Conservation (phyloP, 2,113 vertebrate species). For the Phylloscopus whistleri region DNA sequence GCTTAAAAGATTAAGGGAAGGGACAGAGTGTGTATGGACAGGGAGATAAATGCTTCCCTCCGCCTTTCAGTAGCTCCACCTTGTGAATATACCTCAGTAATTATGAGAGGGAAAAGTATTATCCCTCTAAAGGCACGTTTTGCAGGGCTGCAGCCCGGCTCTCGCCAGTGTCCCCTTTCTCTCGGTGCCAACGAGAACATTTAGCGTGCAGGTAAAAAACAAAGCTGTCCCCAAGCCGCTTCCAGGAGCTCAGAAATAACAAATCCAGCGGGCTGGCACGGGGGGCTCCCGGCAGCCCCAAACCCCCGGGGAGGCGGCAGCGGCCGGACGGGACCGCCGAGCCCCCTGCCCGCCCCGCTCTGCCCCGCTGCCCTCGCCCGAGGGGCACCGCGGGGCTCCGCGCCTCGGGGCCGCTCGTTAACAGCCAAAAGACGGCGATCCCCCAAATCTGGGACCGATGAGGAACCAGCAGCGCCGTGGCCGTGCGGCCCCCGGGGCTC, state of each 20-base stretch:
- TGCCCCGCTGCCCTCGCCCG: neutral
- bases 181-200: neutral
- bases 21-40: neutral
- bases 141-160: neutral
- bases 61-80: conserved; percentile 65
- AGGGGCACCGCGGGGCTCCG: neutral
- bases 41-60: conserved; percentile 22
- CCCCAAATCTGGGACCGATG: neutral
- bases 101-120: conserved; percentile 40
- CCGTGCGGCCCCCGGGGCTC: neutral
- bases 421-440: neutral
- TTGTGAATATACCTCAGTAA: conserved; percentile 64
- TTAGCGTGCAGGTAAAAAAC: neutral
- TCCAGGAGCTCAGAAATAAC: neutral
- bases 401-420: neutral
- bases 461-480: neutral
- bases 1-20: neutral
- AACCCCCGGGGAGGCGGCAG: neutral
- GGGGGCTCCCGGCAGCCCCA: neutral
- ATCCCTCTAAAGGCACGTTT: neutral
- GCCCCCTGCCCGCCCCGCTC: neutral
- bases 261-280: accelerated
- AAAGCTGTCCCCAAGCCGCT: neutral
- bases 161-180: neutral
- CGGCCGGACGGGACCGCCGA: neutral